phyloP scores from a whole-genome alignment of 2,113 vertebrate genomes.

The Sprattus sprattus region DNA sequence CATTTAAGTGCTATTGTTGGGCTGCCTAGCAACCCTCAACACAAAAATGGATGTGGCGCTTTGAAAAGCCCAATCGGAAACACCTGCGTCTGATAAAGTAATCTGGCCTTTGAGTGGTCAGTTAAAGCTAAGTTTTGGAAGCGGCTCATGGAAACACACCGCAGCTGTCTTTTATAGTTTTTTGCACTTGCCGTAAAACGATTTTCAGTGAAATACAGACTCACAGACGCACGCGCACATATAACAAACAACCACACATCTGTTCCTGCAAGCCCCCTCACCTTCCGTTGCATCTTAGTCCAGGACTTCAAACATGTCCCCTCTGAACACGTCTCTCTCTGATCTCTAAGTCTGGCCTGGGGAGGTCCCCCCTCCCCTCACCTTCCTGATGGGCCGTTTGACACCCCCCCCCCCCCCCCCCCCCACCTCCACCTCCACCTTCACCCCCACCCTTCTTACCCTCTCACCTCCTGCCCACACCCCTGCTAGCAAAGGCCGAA shows the following conservation, averaged over 20 bases:
- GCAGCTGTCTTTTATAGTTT: neutral
- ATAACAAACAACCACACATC: slow-evolving; percentile 27
- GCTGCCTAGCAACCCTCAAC: neutral
- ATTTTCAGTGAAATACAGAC: neutral
- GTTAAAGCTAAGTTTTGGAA: neutral
- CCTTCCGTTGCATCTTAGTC: slow-evolving; percentile 3
- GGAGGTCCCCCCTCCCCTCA: neutral
- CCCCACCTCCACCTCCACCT: neutral
- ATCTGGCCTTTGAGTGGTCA: neutral
- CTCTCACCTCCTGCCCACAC: neutral
- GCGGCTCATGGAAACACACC: neutral
- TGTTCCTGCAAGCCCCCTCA: slow-evolving; percentile 18
- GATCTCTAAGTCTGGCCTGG: neutral
- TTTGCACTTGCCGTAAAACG: neutral
- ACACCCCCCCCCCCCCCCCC: neutral
- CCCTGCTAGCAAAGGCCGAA: too few species aligned
- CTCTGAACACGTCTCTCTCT: neutral
- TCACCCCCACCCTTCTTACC: neutral
- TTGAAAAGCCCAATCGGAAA: neutral
- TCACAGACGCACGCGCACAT: neutral
- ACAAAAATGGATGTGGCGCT: neutral
- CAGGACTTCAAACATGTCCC: slow-evolving; percentile 39
- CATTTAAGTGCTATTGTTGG: neutral
- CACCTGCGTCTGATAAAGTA: neutral
- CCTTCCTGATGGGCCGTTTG: neutral